Percentiles rank a stretch among this genome's conserved stretches.
phyloP scores from a whole-genome alignment of 2,888 invertebrate genomes.

The Tanypteryx hageni region DNA sequence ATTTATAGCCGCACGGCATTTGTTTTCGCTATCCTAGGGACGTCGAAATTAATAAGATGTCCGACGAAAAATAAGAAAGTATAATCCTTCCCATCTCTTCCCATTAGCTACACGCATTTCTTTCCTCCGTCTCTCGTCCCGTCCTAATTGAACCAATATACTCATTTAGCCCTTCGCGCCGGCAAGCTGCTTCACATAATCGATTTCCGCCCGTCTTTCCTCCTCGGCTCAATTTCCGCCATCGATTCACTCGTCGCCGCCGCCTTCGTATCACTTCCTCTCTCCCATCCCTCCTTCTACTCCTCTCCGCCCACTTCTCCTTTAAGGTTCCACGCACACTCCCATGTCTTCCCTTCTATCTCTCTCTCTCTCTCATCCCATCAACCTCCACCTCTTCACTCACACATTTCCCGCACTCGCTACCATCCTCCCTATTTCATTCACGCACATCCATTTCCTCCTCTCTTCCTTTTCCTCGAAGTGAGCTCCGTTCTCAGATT shows the following conservation, averaged over 20 bases:
- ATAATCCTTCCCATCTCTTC: background rate
- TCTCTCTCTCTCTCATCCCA: constrained; percentile 6
- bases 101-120: background rate
- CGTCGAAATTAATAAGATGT: no score
- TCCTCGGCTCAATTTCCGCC: constrained; percentile 50
- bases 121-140: background rate
- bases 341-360: constrained; percentile 3
- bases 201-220: constrained; percentile 48
- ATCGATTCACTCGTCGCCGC: constrained; percentile 37
- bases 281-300: background rate
- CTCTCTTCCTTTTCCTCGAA: background rate
- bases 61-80: no score
- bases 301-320: constrained; percentile 67
- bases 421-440: constrained; percentile 23
- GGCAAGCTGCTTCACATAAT: background rate
- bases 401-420: constrained; percentile 8
- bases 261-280: constrained; percentile 67
- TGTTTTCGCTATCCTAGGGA: no score
- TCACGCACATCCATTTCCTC: background rate
- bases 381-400: constrained; percentile 38
- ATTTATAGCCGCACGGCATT: no score
- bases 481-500: background rate
- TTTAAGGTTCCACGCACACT: constrained; percentile 66
- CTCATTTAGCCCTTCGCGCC: background rate
- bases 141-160: constrained; percentile 35